Conservation (phyloP, 1,140 invertebrate genomes). For the Galleria mellonella region DNA sequence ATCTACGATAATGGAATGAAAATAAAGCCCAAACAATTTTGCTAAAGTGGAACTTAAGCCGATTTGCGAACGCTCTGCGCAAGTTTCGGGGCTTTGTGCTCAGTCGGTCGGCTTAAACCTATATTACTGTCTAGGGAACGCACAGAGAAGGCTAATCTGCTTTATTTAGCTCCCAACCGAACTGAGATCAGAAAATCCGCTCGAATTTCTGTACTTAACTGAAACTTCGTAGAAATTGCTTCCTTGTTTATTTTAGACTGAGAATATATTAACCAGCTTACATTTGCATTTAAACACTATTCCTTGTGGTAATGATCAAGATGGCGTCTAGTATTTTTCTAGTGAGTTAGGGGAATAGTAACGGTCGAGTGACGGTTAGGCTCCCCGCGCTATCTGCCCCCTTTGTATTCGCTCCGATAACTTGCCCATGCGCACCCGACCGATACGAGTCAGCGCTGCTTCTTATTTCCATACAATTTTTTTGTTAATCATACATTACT, state of each 20-base stretch:
- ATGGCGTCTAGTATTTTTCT: slow-evolving; percentile 69
- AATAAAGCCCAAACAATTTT: slow-evolving; percentile 26
- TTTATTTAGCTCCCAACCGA: slow-evolving; percentile 32
- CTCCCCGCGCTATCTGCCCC: slow-evolving; percentile 70
- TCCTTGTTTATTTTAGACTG: slow-evolving; percentile 45
- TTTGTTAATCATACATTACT: slow-evolving; percentile 46
- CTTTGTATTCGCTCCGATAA: slow-evolving; percentile 73
- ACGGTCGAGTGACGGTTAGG: slow-evolving; percentile 70
- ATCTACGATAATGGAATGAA: slow-evolving; percentile 19
- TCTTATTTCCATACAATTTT: slow-evolving; percentile 66
- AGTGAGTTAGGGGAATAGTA: slow-evolving; percentile 68
- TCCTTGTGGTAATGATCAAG: slow-evolving; percentile 36
- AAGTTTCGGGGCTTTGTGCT: slow-evolving; percentile 42
- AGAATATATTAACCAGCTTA: slow-evolving; percentile 23
- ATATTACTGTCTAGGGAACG: slow-evolving; percentile 42
- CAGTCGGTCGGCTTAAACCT: slow-evolving; percentile 44
- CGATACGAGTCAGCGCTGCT: slow-evolving; percentile 59
- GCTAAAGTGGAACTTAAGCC: slow-evolving; percentile 36
- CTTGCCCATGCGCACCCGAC: slow-evolving; percentile 70
- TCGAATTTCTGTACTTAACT: slow-evolving; percentile 16
- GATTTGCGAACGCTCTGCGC: slow-evolving; percentile 37
- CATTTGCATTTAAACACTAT: slow-evolving; percentile 27
- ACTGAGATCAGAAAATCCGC: slow-evolving; percentile 33
- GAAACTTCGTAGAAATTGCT: slow-evolving; percentile 26
- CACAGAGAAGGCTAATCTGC: slow-evolving; percentile 38